Evolutionary conservation across 2,113 vertebrate genomes (phyloP).

Genomic region (Hemicordylus capensis): DNA sequence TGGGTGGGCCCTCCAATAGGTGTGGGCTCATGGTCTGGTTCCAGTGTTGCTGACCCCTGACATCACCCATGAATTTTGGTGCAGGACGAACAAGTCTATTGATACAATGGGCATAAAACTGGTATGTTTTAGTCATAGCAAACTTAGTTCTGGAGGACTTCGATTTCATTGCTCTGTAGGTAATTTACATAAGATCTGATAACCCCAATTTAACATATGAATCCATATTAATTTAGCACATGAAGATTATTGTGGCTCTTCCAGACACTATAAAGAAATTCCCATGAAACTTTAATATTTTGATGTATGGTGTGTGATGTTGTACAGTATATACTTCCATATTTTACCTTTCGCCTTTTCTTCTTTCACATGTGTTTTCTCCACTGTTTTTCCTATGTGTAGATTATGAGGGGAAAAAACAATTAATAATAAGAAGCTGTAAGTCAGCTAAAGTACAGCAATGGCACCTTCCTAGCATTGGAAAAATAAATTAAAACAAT

Average conservation of each 20-base stretch:
- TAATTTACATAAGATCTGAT: neutral
- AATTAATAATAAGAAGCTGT: neutral
- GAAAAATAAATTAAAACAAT: neutral
- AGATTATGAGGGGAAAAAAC: conserved; percentile 28
- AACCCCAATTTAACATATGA: neutral
- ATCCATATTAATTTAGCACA: too few relatives aligned
- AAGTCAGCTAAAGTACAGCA: neutral
- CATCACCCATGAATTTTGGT: too few relatives aligned
- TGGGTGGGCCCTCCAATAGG: too few relatives aligned
- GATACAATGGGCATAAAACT: neutral
- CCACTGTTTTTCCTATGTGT: conserved; percentile 53
- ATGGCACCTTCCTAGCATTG: neutral
- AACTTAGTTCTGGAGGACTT: neutral
- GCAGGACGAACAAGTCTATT: neutral
- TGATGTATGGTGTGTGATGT: conserved; percentile 27
- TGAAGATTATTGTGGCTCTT: neutral
- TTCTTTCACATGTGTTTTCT: conserved; percentile 57
- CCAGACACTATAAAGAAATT: neutral
- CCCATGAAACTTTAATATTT: accelerated
- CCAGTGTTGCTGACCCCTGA: too few relatives aligned
- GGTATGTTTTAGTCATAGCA: neutral
- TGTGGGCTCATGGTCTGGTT: too few relatives aligned
- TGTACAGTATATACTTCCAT: neutral
- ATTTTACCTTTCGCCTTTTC: conserved; percentile 66
- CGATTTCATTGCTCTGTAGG: neutral